These are phyloP conservation scores for Tortrix viridana DNA, from an alignment of 2,888 invertebrate species.

Conservation along the genomic window DNA sequence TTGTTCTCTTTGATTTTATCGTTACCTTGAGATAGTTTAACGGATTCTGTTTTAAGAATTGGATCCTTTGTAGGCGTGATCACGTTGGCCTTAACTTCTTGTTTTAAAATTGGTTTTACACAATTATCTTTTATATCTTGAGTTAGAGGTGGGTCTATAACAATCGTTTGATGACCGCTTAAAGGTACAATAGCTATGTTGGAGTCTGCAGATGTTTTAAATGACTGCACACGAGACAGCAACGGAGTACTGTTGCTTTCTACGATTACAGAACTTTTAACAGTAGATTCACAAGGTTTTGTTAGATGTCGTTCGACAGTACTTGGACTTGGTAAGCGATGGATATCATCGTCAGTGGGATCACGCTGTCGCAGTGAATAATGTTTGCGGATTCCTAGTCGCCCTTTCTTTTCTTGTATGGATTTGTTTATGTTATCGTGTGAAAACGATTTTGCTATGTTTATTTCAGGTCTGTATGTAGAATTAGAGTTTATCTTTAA, in stretches of 20 bases:
- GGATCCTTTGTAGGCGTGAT: constrained; percentile 39
- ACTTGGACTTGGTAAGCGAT: constrained; percentile 71
- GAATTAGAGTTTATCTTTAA: constrained; percentile 60
- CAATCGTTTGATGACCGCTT: constrained; percentile 82
- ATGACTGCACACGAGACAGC: constrained; percentile 75
- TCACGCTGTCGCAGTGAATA: constrained; percentile 79
- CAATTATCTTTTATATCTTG: constrained; percentile 49
- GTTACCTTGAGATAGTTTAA: constrained; percentile 35
- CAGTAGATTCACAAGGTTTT: constrained; percentile 48
- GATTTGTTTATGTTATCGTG: constrained; percentile 69
- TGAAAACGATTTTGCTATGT: constrained; percentile 67
- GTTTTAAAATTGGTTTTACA: constrained; percentile 22
- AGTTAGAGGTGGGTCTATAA: constrained; percentile 74
- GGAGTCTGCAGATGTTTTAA: constrained; percentile 77
- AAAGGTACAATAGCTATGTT: constrained; percentile 77
- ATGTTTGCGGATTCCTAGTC: constrained; percentile 71
- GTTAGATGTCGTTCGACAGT: constrained; percentile 58
- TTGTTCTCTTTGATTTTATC: constrained; percentile 50
- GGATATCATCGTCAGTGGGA: constrained; percentile 66
- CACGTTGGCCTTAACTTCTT: constrained; percentile 36
- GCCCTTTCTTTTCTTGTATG: constrained; percentile 57
- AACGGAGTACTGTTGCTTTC: constrained; percentile 66
- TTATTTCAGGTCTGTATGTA: constrained; percentile 61
- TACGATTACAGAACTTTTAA: constrained; percentile 50
- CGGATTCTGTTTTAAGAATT: constrained; percentile 21